phyloP scores from a whole-genome alignment of 2,888 invertebrate species.

The Mesorhabditis spiculigera region DNA sequence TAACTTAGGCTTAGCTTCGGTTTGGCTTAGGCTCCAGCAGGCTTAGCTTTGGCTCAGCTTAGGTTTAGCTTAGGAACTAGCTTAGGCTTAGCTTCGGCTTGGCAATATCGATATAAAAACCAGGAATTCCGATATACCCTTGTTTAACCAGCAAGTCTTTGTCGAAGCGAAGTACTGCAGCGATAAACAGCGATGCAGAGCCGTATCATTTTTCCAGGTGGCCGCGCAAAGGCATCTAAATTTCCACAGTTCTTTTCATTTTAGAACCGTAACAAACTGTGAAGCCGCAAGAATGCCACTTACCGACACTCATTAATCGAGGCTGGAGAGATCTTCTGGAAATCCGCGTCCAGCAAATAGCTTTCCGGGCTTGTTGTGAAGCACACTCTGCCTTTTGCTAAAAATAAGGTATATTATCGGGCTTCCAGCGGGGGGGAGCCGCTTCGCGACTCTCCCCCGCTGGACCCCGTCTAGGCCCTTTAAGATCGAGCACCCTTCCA shows the following conservation, averaged over 20 bases:
- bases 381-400: conserved; percentile 33
- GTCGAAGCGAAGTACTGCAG: conserved; percentile 38
- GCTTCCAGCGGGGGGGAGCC: no score
- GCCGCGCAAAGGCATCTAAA: conserved; percentile 39
- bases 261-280: no score
- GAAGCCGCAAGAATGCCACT: not conserved
- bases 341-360: conserved; percentile 42
- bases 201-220: conserved; percentile 18
- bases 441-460: no score
- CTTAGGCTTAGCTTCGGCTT: no score
- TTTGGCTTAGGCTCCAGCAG: no score
- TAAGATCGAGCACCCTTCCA: no score
- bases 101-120: no score
- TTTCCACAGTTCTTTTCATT: not conserved
- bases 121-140: no score
- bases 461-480: no score
- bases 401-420: no score
- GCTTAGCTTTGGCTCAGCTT: no score
- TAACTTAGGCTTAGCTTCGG: not conserved
- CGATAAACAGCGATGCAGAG: conserved; percentile 28
- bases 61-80: no score
- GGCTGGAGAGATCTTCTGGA: conserved; percentile 30
- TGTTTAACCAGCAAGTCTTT: conserved; percentile 45
- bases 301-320: conserved; percentile 47
- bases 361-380: conserved; percentile 44